Evolutionary conservation across 1,140 invertebrate species (phyloP).

Genomic region (Maconellicoccus hirsutus): DNA sequence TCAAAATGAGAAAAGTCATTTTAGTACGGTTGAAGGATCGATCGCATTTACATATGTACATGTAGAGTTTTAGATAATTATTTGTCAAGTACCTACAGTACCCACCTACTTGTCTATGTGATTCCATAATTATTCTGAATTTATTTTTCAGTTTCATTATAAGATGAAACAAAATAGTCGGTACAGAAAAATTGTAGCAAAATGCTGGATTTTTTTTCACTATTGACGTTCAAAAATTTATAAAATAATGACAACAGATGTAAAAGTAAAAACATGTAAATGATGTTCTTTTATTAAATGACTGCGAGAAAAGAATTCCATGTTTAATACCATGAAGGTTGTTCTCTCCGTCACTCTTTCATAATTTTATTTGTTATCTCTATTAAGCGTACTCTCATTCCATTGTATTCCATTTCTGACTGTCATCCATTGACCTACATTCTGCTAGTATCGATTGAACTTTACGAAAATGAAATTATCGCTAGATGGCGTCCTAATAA

Average conservation of each 20-base stretch:
- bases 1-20: no score
- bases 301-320: neutral
- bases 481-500: constrained; percentile 2
- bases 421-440: constrained; percentile 3
- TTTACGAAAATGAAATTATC: constrained; percentile 5
- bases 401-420: constrained; percentile 4
- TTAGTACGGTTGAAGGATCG: no score
- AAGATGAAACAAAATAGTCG: no score
- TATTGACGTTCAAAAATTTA: neutral
- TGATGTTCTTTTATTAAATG: neutral
- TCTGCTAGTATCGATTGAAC: neutral
- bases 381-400: neutral
- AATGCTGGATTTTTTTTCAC: neutral
- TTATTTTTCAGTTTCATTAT: no score
- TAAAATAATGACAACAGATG: neutral
- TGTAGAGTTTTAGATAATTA: no score
- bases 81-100: no score
- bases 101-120: no score
- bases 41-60: no score
- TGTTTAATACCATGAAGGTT: neutral
- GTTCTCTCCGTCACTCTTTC: constrained; percentile 2
- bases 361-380: neutral
- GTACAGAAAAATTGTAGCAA: no score
- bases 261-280: constrained; percentile 10
- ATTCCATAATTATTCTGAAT: no score